Evolutionary conservation across 2,888 invertebrate species (phyloP).

Genomic region (Nasonovia ribisnigri): DNA sequence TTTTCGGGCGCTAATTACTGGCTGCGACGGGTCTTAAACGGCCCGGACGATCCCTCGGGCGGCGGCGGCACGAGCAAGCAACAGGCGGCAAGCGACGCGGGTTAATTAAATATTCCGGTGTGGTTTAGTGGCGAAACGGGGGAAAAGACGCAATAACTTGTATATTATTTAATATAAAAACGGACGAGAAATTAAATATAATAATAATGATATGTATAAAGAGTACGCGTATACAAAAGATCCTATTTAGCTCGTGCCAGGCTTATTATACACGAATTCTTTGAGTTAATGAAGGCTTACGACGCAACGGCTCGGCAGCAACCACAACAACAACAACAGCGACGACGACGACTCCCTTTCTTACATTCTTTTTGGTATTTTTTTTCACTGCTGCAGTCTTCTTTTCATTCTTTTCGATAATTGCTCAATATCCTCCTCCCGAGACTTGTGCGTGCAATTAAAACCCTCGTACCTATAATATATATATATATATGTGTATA

Average conservation of each 20-base stretch:
- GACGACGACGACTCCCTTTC: slow-evolving; percentile 35
- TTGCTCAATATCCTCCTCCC: slow-evolving; percentile 57
- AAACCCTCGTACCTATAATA: slow-evolving; percentile 6
- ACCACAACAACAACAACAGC: not conserved
- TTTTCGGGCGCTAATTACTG: slow-evolving; percentile 43
- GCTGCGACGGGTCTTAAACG: slow-evolving; percentile 25
- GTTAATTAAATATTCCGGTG: slow-evolving; percentile 56
- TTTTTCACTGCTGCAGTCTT: not conserved
- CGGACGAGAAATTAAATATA: slow-evolving; percentile 1
- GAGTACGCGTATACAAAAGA: slow-evolving; percentile 38
- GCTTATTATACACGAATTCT: slow-evolving; percentile 34
- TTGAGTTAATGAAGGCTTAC: slow-evolving; percentile 50
- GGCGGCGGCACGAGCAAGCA: slow-evolving; percentile 33
- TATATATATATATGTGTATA: not conserved
- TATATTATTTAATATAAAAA: slow-evolving; percentile 7
- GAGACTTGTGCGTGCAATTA: slow-evolving; percentile 47
- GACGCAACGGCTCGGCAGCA: too few species aligned
- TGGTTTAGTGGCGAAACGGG: slow-evolving; percentile 1
- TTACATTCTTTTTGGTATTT: not conserved
- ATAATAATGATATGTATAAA: slow-evolving; percentile 8
- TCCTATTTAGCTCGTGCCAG: slow-evolving; percentile 60
- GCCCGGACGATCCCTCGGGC: slow-evolving; percentile 12
- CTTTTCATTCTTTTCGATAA: not conserved
- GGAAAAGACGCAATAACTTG: slow-evolving; percentile 24
- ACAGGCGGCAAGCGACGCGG: slow-evolving; percentile 52